Evolutionary conservation across 2,797 vertebrate genomes (phyloP), one percentile per base, ranked within the genome.

Genomic region (Lophotriccus pileatus): DNA sequence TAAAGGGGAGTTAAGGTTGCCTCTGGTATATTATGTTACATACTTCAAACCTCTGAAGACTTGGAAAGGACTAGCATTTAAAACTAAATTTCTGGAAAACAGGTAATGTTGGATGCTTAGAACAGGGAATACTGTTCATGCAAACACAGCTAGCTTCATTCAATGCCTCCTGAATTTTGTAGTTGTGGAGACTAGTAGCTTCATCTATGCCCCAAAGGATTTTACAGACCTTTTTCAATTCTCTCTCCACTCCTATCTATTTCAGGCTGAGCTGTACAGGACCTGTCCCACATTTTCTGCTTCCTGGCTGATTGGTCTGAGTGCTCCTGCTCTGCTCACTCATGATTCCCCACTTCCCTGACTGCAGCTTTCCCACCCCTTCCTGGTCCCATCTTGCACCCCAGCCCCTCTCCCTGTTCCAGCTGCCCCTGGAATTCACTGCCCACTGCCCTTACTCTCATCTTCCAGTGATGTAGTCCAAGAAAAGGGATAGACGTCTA

Each of bases 331-430:
- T 83, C 34, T 73, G n/a, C 30, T 17, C 53, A 36, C 18, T 9
- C 0, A 0, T 22, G 44, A 75, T 10, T 22, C 28, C 3, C 2
- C 6, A 25, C 49, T 6, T 1, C 37, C 27, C 25, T 64, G 37
- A 5, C 13, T 55, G 9, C 9, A 19, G 4, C 11, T 52, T 73
- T 85, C 9, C 25, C 30, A 17, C 3, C 5, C 10, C 13, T 50
- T 50, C 14, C 41, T 10, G 1, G 8, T 15, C 5, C 9, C 32
- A 43, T 5, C 56, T 52, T 83, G 55, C 24, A 76, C 8, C 17
- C 17, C 34, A 59, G 2, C 4, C 7, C 32, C 34, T n/a, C 12
- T 8, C 37, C 21, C 28, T 30, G 8, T 55, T 28, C 43, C 0
- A 0, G 7, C 10, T 19, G 14, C 17, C 34, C 44, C 28, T 1